Conservation (phyloP, 2,888 invertebrate species). For the Trimorus sp. region DNA sequence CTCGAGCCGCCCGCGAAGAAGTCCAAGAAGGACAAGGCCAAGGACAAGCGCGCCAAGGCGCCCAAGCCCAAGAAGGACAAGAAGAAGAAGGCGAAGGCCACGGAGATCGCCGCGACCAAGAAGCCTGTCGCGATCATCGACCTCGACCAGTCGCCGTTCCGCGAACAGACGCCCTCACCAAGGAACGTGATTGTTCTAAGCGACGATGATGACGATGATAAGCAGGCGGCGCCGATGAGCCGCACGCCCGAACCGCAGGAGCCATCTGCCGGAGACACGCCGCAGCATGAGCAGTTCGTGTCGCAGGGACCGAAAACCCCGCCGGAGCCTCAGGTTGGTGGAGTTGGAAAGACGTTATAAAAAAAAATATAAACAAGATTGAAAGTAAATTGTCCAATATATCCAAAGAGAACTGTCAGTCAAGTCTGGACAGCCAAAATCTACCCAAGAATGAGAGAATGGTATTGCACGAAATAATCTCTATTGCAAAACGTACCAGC, state of each 20-base stretch:
- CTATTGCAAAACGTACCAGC: constrained; percentile 9
- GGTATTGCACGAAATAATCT: constrained; percentile 8
- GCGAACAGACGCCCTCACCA: constrained; percentile 91
- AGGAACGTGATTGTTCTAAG: constrained; percentile 91
- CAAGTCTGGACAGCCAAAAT: neutral
- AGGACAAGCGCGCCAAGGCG: constrained; percentile 77
- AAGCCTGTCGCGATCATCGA: constrained; percentile 94
- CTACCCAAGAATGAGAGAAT: constrained; percentile 10
- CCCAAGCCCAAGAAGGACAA: constrained; percentile 79
- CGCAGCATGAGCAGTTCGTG: constrained; percentile 76
- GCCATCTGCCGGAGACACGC: constrained; percentile 73
- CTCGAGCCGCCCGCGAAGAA: constrained; percentile 78
- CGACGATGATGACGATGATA: constrained; percentile 90
- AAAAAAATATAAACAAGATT: neutral
- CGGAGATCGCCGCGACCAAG: constrained; percentile 83
- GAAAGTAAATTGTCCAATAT: constrained; percentile 8
- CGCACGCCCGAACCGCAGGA: constrained; percentile 73
- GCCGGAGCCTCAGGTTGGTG: constrained; percentile 87
- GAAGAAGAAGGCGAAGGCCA: constrained; percentile 80
- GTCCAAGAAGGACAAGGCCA: constrained; percentile 80
- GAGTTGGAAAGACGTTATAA: neutral
- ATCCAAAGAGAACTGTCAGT: neutral
- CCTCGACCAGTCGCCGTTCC: constrained; percentile 92
- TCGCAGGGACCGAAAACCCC: constrained; percentile 88
- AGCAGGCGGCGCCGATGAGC: constrained; percentile 70